A percentile compares a stretch with the other conserved stretches of the same genome.
These are phyloP conservation scores for Oreochromis aureus DNA, from an alignment of 2,113 vertebrate species.

Conservation along the genomic window DNA sequence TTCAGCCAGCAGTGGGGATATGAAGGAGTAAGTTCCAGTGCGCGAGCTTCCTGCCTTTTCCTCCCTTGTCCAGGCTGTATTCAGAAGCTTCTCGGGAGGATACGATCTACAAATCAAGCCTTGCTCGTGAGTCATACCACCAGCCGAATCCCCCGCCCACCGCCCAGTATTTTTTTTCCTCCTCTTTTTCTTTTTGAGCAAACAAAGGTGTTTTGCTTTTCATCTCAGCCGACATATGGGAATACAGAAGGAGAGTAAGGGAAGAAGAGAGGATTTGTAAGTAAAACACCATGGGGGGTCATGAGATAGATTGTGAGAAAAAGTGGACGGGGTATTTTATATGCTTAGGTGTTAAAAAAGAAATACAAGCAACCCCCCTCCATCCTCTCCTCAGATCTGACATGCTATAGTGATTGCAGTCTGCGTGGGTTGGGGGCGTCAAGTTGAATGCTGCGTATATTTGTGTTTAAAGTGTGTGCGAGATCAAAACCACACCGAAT, in stretches of 20 bases:
- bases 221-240: background rate
- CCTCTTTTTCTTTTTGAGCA: background rate
- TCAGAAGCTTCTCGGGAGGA: slow-evolving; percentile 32
- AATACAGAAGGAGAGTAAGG: background rate
- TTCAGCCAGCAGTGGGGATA: slow-evolving; percentile 1
- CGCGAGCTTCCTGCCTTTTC: background rate
- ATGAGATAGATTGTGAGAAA: background rate
- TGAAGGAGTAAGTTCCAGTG: background rate
- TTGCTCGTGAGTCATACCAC: slow-evolving; percentile 27
- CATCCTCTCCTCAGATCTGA: background rate
- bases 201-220: slow-evolving; percentile 44
- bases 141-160: background rate
- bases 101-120: slow-evolving; percentile 35
- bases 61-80: background rate
- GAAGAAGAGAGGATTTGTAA: background rate
- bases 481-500: background rate
- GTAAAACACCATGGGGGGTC: background rate
- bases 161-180: background rate
- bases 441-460: slow-evolving; percentile 8
- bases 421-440: slow-evolving; percentile 18
- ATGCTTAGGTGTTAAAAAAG: background rate
- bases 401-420: background rate
- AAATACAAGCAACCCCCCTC: background rate
- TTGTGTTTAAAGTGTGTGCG: background rate
- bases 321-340: background rate